These are phyloP conservation scores for Tetraodon nigroviridis DNA, from an alignment of 2,113 vertebrate species.

Conservation along the genomic window DNA sequence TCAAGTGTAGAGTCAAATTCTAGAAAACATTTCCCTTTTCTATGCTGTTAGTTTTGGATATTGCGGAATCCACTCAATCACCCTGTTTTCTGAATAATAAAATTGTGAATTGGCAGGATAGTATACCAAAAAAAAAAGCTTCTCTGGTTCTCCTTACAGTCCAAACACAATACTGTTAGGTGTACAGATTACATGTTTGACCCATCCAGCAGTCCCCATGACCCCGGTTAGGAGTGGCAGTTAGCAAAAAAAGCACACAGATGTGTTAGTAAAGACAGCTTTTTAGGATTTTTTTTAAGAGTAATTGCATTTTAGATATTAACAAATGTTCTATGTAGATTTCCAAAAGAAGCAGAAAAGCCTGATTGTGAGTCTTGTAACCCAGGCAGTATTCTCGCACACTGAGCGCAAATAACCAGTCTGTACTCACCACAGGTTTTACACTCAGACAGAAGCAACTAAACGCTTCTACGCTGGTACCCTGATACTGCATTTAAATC, in stretches of 20 bases:
- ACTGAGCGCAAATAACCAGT: constrained; percentile 17
- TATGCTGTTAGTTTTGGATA: constrained; percentile 9
- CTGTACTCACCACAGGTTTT: constrained; percentile 17
- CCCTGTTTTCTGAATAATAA: background rate
- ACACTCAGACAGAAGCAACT: constrained; percentile 7
- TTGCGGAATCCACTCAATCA: constrained; percentile 1
- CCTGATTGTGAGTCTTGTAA: constrained; percentile 19
- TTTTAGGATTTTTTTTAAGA: background rate
- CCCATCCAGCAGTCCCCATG: too few relatives aligned
- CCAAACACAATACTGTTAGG: too few relatives aligned
- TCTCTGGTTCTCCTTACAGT: too few relatives aligned
- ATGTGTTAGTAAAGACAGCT: too few relatives aligned
- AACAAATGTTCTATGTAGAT: background rate
- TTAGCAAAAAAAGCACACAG: too few relatives aligned
- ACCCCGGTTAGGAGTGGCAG: too few relatives aligned
- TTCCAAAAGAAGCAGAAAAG: background rate
- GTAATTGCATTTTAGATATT: background rate
- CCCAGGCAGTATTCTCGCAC: background rate
- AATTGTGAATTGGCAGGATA: too few relatives aligned
- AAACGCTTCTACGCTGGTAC: constrained; percentile 5
- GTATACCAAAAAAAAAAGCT: too few relatives aligned
- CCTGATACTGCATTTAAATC: constrained; percentile 12
- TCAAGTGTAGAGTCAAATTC: background rate
- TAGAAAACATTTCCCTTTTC: constrained; percentile 3
- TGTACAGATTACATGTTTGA: too few relatives aligned